Base-by-base conservation (phyloP, 2,888 invertebrate species). In the Cenopis cana region DNA sequence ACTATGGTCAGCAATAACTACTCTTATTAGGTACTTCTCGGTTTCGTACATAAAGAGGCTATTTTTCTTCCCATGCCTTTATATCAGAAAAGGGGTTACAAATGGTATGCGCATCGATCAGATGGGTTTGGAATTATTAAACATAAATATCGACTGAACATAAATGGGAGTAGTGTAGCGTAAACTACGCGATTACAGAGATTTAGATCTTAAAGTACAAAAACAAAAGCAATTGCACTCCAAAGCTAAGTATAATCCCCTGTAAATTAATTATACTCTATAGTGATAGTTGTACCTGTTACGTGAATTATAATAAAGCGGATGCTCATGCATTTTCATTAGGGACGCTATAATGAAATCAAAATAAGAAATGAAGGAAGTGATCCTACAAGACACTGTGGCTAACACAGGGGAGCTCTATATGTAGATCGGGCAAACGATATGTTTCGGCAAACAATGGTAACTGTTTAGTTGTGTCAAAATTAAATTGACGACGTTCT, bases 291-390 rank as follows among this genome's bases (percentile, higher is more conserved):
- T 24, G n/a, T 69, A 24, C 55, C 61, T 62, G 36, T 69, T 55
- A 56, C 62, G 55, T 49, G 61, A 56, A 62, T 62, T 62, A 69
- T 69, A 61, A 62, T 69, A 56, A 54, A 69, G 67, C 78, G 79
- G 83, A 82, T 79, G 77, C 79, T 81, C 81, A 82, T 82, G 80
- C 76, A 82, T 81, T 83, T 82, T 82, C 80, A 83, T 84, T 83
- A 81, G 80, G 80, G 79, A 78, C 78, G 77, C 73, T 76, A 78
- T 78, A 82, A 83, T 79, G 77, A 55, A 46, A 68, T 68, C 55
- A 68, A 61, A 54, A 68, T 61, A 69, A 62, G 56, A 69, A 69
- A 64, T 64, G 20, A 64, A 64, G 56, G 62, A 62, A 64, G 38
- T 33, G 49, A 64, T n/a, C n/a, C 20, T 64, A 56, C 69, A 56